These are phyloP conservation scores for Leptonema lineaticorne DNA, from an alignment of 1,140 invertebrate species.

Conservation along the genomic window DNA sequence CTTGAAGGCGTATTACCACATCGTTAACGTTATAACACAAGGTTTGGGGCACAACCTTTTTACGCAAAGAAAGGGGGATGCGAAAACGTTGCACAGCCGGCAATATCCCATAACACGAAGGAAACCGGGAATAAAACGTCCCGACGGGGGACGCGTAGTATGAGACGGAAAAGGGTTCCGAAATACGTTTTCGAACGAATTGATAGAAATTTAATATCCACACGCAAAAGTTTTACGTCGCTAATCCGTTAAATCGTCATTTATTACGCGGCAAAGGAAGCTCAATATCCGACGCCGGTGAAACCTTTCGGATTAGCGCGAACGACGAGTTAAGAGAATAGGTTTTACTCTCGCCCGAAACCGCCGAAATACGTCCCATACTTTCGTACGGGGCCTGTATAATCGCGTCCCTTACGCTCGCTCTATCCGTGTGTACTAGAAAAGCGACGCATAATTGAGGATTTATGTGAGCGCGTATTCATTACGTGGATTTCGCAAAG, in stretches of 20 bases:
- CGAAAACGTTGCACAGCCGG: not conserved
- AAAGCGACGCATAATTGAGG: not conserved
- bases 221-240: conserved; percentile 17
- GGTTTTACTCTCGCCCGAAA: too few species aligned
- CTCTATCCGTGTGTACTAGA: too few species aligned
- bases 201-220: conserved; percentile 23
- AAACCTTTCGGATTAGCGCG: conserved; percentile 12
- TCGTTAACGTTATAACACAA: conserved; percentile 14
- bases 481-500: not conserved
- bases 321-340: not conserved
- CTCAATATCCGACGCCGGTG: conserved; percentile 5
- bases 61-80: too few species aligned
- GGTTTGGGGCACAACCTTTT: conserved; percentile 17
- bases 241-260: conserved; percentile 24
- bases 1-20: conserved; percentile 14
- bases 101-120: not conserved
- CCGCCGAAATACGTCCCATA: not conserved
- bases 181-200: conserved; percentile 8
- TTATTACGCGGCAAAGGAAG: conserved; percentile 18
- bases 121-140: not conserved
- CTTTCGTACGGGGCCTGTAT: too few species aligned
- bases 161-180: not conserved
- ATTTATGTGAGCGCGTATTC: too few species aligned
- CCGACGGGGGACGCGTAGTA: not conserved
- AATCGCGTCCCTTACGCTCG: too few species aligned